Evolutionary conservation across 2,113 vertebrate genomes (phyloP), one percentile per base, ranked within the genome.

Genomic region (Bos indicus): DNA sequence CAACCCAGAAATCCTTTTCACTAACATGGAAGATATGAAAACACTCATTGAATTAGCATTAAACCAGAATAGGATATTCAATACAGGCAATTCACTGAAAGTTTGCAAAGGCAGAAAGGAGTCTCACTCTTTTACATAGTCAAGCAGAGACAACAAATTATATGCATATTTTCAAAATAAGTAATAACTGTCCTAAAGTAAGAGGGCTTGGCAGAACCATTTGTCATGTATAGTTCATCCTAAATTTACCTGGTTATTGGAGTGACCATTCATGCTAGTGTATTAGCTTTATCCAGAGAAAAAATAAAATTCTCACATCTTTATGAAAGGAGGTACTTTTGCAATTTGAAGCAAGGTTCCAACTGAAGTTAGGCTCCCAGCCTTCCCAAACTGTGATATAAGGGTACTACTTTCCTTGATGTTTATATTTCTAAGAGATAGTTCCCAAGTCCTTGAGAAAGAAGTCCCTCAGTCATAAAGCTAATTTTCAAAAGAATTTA

Each of bases 131-230:
- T 96, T 82, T 83, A 74, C 26, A 36, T 12, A 88, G 64, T 54
- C 13, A 77, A 71, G 40, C 43, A 91, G 43, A 92, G 91, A 16
- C 3, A 62, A 19, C 26, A 52, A 48, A 82, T 36, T 77, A 36
- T 3, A 40, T 62, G 25, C 23, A 40, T 67, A 57, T 71, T 87
- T 96, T 96, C 46, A 87, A 88, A 77, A 88, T 90, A 91, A 77
- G n/a, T 36, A 67, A 74, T 26, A 89, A 88, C 52, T 89, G 40
- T 91, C 21, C 43, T 91, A 60, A 74, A 89, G 19, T 56, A 91
- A 40, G 60, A 78, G 12, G 78, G 67, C n/a, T 52, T 94, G 52
- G 77, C 23, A 82, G 40, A 1, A 46, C 19, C 40, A 30, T 90
- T 80, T 88, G 28, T 88, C 46, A 88, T 36, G 17, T 23, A 51